Evolutionary conservation across 2,113 vertebrate species (phyloP), one percentile per base, ranked within the genome.

Genomic region (Turnix velox): DNA sequence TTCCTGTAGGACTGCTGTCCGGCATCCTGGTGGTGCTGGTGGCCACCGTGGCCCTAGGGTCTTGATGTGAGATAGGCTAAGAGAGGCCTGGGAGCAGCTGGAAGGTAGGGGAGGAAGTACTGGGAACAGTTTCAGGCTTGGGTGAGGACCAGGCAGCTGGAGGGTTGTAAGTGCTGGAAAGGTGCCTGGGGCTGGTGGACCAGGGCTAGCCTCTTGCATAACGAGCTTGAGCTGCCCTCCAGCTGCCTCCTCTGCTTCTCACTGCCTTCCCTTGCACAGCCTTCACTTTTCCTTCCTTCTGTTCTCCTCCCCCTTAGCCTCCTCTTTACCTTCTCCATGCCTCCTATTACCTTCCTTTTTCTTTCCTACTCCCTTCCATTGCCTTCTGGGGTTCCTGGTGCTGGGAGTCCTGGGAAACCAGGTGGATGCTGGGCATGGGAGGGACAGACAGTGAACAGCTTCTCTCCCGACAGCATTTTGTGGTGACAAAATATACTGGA

Each of bases 111-210:
- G 13, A 12, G 22, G 15, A 7, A 8, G 6, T 5, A 51, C 5
- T 2, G 0, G 37, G 33, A 59, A 14, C 1, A 1, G 12, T 18
- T 6, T 10, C 14, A 4, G 25, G 51, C 20, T 20, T n/a, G 68
- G 37, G 35, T 10, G 25, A 59, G 24, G 10, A 25, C 35, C 4
- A 24, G 35, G 16, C 33, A 35, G 57, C 33, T 37, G 57, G 14
- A 14, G 20, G 33, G 55, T 25, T 59, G 15, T 25, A 23, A 37
- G 57, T 22, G 23, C 35, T 37, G 33, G 57, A 23, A 23, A 24
- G 24, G 11, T 59, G 35, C 35, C 35, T 15, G 10, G 33, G 33
- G 33, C 33, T 58, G 57, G 57, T 27, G 57, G 35, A 18, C 5
- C 5, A 1, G 58, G 16, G 35, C 35, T 59, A 35, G 16, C 16